These are phyloP conservation scores for Sebastes hubbsi DNA, from an alignment of 2,797 vertebrate species.

Conservation along the genomic window DNA sequence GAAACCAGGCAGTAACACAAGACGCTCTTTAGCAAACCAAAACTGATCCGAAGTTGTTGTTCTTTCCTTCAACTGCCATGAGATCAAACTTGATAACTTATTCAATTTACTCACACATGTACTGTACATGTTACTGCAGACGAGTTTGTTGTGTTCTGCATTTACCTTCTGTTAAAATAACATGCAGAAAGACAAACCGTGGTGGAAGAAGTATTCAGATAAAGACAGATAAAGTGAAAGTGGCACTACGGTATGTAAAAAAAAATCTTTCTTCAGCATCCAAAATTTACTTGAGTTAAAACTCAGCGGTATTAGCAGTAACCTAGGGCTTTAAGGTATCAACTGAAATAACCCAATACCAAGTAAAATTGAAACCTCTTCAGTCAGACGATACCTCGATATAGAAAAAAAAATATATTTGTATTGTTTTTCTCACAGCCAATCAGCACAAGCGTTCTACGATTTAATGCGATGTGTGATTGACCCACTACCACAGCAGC, in stretches of 20 bases:
- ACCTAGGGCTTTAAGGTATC: background rate
- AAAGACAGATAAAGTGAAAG: background rate
- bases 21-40: conserved; percentile 21
- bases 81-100: background rate
- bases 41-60: conserved; percentile 6
- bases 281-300: background rate
- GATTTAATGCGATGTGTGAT: background rate
- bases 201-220: background rate
- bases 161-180: background rate
- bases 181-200: background rate
- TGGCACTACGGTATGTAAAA: background rate
- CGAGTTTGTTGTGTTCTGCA: background rate
- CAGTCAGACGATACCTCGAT: too few relatives aligned
- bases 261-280: background rate
- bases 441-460: background rate
- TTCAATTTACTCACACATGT: background rate
- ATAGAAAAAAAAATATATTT: too few relatives aligned
- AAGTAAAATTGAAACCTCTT: too few relatives aligned
- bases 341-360: too few relatives aligned
- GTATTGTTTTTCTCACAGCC: background rate
- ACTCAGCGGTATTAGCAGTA: background rate
- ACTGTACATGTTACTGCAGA: background rate
- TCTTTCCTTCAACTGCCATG: background rate
- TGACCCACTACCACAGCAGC: rapidly evolving
- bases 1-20: conserved; percentile 11